Conservation (phyloP, 2,888 invertebrate genomes). For the Clepsis dumicolana region DNA sequence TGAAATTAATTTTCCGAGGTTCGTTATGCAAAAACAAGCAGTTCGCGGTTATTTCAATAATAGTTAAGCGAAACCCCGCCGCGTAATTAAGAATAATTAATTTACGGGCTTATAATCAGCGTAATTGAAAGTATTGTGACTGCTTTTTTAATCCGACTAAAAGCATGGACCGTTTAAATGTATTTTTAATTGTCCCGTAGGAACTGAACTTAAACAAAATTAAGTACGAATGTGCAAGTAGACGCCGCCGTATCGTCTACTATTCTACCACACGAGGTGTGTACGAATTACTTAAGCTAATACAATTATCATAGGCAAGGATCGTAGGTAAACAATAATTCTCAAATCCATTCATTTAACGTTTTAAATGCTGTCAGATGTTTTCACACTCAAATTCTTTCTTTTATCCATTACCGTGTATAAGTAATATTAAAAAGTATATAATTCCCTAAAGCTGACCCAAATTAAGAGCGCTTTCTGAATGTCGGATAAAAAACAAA, state of each 20-base stretch:
- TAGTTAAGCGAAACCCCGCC: conserved; percentile 2
- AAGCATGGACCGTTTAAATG: background rate
- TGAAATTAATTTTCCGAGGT: background rate
- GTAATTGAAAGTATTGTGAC: conserved; percentile 12
- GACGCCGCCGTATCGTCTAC: no score
- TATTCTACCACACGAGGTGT: no score
- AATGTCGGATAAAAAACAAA: conserved; percentile 11
- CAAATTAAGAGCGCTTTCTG: conserved; percentile 18
- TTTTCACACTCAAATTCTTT: background rate
- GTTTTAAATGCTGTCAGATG: background rate
- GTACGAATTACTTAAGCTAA: no score
- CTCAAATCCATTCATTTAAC: no score
- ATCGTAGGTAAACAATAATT: no score
- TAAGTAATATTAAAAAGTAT: conserved; percentile 2
- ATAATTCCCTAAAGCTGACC: conserved; percentile 21
- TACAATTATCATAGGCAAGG: no score
- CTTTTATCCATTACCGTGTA: conserved; percentile 8
- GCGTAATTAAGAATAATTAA: conserved; percentile 17
- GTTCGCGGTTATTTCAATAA: conserved; percentile 6
- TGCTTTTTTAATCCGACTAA: conserved; percentile 9
- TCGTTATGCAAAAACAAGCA: background rate
- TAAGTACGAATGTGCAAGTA: no score
- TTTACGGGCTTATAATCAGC: conserved; percentile 23
- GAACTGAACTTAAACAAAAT: no score
- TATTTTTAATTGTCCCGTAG: background rate